Evolutionary conservation across 2,113 vertebrate genomes (phyloP), one percentile per base, ranked within the genome.

Genomic region (Mungos mungo): DNA sequence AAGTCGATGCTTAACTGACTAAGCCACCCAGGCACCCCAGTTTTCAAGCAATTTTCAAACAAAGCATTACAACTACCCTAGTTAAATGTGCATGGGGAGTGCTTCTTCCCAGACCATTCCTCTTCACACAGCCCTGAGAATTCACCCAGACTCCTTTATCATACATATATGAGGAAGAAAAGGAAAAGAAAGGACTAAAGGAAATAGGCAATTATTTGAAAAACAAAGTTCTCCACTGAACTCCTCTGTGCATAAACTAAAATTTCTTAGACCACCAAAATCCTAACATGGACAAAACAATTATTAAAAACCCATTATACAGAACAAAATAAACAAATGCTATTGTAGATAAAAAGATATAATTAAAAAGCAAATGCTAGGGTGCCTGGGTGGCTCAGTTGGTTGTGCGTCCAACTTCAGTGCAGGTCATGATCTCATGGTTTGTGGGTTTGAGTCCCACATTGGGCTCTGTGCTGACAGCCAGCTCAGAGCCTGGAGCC

Each of bases 31-130:
- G 57, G 57, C 57, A 8, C 57, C 57, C 21, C 57, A 60, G 3
- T 68, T 97, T 89, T 87, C 57, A 92, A 95, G 29, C 38, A 96
- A 94, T 52, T 71, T 95, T 95, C 31, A 88, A 89, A 57, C 27
- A 88, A 72, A 82, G 38, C 31, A 88, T 83, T 54, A 85, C 16
- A 82, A 72, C 16, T n/a, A 52, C 11, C 19, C 38, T 74, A 81
- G 82, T 7, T 85, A 83, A 95, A 94, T 76, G 13, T 45, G 52
- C n/a, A 6, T 5, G 21, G 31, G 33, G 16, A 88, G 5, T 71
- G 5, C 47, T 81, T 7, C 23, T 88, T 57, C 35, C 50, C 35
- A 96, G 92, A 93, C 12, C 3, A 81, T 60, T 88, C 38, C 50
- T 93, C 90, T 90, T 69, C 60, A 87, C 50, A 63, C 4, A 85